Conservation (phyloP, 2,888 invertebrate species). For the Ommatoiulus sabulosus region DNA sequence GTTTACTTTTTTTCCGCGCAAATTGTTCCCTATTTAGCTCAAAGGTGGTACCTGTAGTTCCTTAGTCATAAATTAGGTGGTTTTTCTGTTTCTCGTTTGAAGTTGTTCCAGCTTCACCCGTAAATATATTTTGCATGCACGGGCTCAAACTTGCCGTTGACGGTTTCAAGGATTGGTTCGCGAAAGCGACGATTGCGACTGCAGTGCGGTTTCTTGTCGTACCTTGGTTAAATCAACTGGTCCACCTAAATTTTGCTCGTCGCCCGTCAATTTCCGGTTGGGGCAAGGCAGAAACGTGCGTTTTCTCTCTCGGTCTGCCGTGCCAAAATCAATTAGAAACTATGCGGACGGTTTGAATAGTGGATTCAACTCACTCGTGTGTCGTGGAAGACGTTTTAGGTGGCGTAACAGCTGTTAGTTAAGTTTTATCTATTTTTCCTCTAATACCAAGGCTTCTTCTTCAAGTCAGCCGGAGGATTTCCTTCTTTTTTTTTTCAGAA, state of each 20-base stretch:
- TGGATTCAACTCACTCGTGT: not conserved
- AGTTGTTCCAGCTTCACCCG: not conserved
- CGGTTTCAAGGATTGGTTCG: not conserved
- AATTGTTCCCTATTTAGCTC: not conserved
- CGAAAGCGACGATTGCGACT: not conserved
- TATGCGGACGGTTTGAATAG: conserved; percentile 34
- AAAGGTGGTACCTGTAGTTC: not conserved
- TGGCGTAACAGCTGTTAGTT: conserved; percentile 44
- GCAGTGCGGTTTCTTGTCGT: not conserved
- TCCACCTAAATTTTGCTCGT: not conserved
- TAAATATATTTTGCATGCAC: not conserved
- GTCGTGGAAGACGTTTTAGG: conserved; percentile 35
- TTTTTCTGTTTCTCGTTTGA: not conserved
- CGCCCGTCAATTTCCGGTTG: not conserved
- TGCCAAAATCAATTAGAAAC: conserved; percentile 18
- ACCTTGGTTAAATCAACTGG: conserved; percentile 11
- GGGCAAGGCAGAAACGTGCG: not conserved
- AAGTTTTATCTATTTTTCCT: conserved; percentile 44
- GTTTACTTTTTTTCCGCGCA: not conserved
- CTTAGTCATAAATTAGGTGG: not conserved
- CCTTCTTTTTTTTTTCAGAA: conserved; percentile 44
- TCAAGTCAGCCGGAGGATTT: not conserved
- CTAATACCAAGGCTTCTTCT: conserved; percentile 18
- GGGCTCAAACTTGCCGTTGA: not conserved
- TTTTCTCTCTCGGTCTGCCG: not conserved